Percentiles rank a stretch among this genome's conserved stretches.
phyloP scores from a whole-genome alignment of 2,113 vertebrate species.

The Xiphorhynchus elegans region DNA sequence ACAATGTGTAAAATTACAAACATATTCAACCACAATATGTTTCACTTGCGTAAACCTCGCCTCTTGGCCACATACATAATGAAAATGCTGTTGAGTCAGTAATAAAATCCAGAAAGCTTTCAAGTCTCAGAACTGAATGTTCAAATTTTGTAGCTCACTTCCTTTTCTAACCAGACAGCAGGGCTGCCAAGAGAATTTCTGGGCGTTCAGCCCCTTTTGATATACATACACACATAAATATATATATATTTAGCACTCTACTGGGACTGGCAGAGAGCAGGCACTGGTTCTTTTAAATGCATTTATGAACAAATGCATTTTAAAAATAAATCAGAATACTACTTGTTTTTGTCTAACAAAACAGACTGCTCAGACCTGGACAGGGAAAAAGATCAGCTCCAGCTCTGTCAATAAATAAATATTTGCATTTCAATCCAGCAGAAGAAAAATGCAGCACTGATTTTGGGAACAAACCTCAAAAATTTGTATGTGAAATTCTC shows the following conservation, averaged over 20 bases:
- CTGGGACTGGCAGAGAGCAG: conserved; percentile 20
- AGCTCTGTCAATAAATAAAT: conserved; percentile 64
- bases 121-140: conserved; percentile 83
- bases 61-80: conserved; percentile 79
- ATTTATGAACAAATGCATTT: conserved; percentile 32
- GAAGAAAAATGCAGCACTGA: conserved; percentile 54
- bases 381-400: conserved; percentile 15
- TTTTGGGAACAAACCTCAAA: conserved; percentile 57
- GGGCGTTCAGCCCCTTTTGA: conserved; percentile 73
- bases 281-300: conserved; percentile 53
- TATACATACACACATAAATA: conserved; percentile 51
- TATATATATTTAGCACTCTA: conserved; percentile 26
- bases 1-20: conserved; percentile 77
- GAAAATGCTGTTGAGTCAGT: conserved; percentile 83
- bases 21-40: conserved; percentile 75
- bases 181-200: conserved; percentile 78
- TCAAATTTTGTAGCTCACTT: conserved; percentile 81
- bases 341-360: conserved; percentile 37
- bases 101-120: conserved; percentile 77
- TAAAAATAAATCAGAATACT: conserved; percentile 12
- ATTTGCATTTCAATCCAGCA: conserved; percentile 52
- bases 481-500: conserved; percentile 34
- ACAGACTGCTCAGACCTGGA: conserved; percentile 21
- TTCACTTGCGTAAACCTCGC: conserved; percentile 77
- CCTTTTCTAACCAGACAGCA: conserved; percentile 81